Percentiles rank a stretch among this genome's conserved stretches.
These are phyloP conservation scores for Yasuhikotakia modesta DNA, from an alignment of 2,797 vertebrate species.

Conservation along the genomic window DNA sequence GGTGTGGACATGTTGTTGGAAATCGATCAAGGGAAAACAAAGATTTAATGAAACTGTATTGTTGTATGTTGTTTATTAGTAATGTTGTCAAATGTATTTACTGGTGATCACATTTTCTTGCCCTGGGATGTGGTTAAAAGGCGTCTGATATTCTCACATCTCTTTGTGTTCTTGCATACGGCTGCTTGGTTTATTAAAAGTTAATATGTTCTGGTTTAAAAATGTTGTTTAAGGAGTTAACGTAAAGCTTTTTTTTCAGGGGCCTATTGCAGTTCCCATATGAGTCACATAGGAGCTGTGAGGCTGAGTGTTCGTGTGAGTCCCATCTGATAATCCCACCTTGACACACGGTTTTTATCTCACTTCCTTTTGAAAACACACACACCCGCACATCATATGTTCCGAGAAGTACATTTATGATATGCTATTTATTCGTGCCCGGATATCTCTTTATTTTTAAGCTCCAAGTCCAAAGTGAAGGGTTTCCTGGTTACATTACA, in stretches of 20 bases:
- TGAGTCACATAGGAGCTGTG: slow-evolving; percentile 17
- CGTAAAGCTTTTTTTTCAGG: not conserved
- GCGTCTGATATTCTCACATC: no score
- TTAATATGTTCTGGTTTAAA: not conserved
- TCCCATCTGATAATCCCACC: slow-evolving; percentile 20
- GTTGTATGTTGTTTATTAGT: not conserved
- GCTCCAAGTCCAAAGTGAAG: not conserved
- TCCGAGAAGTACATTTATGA: not conserved
- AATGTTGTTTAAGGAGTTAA: not conserved
- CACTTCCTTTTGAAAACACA: slow-evolving; percentile 5
- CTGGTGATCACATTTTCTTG: not conserved
- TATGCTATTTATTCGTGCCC: not conserved
- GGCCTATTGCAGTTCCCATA: not conserved
- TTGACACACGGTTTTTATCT: slow-evolving; percentile 23
- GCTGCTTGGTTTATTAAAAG: not conserved
- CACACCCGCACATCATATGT: slow-evolving; percentile 4
- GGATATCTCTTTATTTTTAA: not conserved
- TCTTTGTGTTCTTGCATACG: no score
- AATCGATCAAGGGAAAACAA: slow-evolving; percentile 18
- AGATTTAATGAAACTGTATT: not conserved
- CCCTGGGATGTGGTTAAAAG: not conserved
- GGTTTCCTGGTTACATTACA: not conserved
- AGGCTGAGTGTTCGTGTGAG: slow-evolving; percentile 13
- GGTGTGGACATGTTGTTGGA: slow-evolving; percentile 47
- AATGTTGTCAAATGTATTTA: no score